These are phyloP conservation scores for Alcis repandata DNA, from an alignment of 2,888 invertebrate species.

Conservation along the genomic window DNA sequence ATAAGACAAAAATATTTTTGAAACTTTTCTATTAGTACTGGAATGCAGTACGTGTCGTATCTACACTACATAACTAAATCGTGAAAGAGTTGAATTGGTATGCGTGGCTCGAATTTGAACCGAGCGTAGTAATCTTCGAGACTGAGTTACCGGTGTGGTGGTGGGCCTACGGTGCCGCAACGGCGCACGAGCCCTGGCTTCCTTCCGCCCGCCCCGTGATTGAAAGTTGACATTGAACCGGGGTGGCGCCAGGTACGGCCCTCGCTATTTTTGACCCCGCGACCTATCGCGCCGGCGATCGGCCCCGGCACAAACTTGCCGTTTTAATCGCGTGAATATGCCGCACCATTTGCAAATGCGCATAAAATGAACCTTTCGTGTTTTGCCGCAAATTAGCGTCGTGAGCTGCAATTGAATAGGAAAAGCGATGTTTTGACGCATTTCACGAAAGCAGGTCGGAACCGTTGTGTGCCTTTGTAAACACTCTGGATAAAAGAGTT, in stretches of 20 bases:
- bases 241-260: constrained; percentile 85
- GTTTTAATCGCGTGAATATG: constrained; percentile 81
- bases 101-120: constrained; percentile 3
- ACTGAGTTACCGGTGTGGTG: constrained; percentile 24
- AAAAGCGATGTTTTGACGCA: constrained; percentile 35
- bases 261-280: constrained; percentile 83
- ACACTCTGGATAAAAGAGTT: constrained; percentile 27
- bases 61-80: background rate
- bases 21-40: no score
- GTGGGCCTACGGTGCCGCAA: constrained; percentile 59
- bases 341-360: constrained; percentile 77
- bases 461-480: constrained; percentile 29
- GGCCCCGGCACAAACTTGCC: constrained; percentile 80
- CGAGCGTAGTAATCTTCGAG: constrained; percentile 3
- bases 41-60: background rate
- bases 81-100: background rate
- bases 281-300: constrained; percentile 83
- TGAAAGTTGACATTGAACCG: constrained; percentile 84
- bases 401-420: constrained; percentile 62
- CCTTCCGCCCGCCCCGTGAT: constrained; percentile 80
- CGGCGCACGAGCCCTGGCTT: constrained; percentile 75
- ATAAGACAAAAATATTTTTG: no score
- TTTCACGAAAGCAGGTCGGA: constrained; percentile 41
- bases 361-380: constrained; percentile 68
- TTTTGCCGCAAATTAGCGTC: constrained; percentile 68